phyloP scores from a whole-genome alignment of 2,888 invertebrate genomes.

The Troilus luridus region DNA sequence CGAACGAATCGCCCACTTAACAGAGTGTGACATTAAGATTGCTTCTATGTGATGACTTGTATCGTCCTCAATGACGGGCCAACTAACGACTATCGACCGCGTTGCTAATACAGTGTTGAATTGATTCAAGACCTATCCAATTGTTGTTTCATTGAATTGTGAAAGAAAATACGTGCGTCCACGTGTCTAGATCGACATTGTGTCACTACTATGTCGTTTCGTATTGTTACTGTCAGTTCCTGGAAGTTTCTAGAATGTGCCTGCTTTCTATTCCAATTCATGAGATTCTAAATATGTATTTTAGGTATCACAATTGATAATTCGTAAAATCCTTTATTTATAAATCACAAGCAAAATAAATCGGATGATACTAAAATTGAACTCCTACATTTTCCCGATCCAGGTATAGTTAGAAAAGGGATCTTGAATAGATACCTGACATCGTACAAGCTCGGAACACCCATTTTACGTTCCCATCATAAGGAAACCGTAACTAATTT shows the following conservation, averaged over 20 bases:
- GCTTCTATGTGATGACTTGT: not conserved
- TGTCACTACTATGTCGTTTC: not conserved
- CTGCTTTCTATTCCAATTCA: not conserved
- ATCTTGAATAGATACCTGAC: too few species aligned
- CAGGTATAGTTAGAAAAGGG: too few species aligned
- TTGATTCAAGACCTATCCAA: not conserved
- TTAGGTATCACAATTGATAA: too few species aligned
- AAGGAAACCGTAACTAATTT: too few species aligned
- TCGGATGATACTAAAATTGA: too few species aligned
- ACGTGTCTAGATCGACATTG: not conserved
- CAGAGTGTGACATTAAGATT: constrained; percentile 16
- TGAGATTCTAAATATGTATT: too few species aligned
- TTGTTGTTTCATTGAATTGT: not conserved
- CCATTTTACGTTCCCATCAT: too few species aligned
- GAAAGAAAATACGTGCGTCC: not conserved
- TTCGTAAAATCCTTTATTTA: too few species aligned
- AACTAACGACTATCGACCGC: not conserved
- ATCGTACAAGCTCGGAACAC: too few species aligned
- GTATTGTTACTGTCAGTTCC: not conserved
- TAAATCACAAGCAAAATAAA: too few species aligned
- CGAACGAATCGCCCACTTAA: not conserved
- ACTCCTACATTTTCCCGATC: too few species aligned
- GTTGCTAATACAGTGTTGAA: not conserved
- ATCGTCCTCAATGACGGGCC: not conserved
- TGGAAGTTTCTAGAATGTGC: not conserved